A percentile compares a stretch with the other conserved stretches of the same genome.
These are phyloP conservation scores for Eupsilia transversa DNA, from an alignment of 2,888 invertebrate genomes.

Conservation along the genomic window DNA sequence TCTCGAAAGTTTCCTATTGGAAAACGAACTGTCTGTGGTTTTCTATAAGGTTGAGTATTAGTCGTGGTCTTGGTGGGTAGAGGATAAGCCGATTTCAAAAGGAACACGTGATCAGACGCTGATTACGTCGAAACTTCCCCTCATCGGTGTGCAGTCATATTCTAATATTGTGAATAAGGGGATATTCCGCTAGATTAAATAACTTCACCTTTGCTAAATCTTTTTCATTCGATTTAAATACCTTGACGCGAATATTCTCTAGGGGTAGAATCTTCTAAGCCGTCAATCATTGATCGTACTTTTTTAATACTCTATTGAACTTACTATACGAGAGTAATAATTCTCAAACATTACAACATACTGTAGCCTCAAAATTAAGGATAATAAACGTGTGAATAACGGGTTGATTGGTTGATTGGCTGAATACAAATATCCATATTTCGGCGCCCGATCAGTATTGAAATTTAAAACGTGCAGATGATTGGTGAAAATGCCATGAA, in stretches of 20 bases:
- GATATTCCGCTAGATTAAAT: constrained; percentile 83
- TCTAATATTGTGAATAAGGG: constrained; percentile 88
- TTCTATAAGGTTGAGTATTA: constrained; percentile 72
- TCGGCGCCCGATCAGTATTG: constrained; percentile 39
- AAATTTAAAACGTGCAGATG: constrained; percentile 56
- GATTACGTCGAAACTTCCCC: constrained; percentile 81
- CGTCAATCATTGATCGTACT: constrained; percentile 10
- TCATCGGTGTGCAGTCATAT: constrained; percentile 82
- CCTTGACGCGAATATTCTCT: constrained; percentile 36
- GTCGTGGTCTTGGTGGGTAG: constrained; percentile 71
- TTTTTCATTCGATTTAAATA: constrained; percentile 59
- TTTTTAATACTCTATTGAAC: constrained; percentile 19
- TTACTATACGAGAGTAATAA: not conserved
- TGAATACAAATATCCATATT: constrained; percentile 57
- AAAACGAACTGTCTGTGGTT: constrained; percentile 69
- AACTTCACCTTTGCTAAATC: constrained; percentile 65
- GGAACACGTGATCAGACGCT: constrained; percentile 88
- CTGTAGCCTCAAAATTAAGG: constrained; percentile 27
- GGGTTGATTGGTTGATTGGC: constrained; percentile 57
- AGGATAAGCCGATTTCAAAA: constrained; percentile 88
- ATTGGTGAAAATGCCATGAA: constrained; percentile 44
- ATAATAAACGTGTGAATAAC: constrained; percentile 51
- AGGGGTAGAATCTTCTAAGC: constrained; percentile 14
- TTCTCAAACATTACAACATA: not conserved
- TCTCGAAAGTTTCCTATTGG: constrained; percentile 58